A percentile compares a stretch with the other conserved stretches of the same genome.
phyloP scores from a whole-genome alignment of 2,797 vertebrate species.

The Melanotaenia trifasciata region DNA sequence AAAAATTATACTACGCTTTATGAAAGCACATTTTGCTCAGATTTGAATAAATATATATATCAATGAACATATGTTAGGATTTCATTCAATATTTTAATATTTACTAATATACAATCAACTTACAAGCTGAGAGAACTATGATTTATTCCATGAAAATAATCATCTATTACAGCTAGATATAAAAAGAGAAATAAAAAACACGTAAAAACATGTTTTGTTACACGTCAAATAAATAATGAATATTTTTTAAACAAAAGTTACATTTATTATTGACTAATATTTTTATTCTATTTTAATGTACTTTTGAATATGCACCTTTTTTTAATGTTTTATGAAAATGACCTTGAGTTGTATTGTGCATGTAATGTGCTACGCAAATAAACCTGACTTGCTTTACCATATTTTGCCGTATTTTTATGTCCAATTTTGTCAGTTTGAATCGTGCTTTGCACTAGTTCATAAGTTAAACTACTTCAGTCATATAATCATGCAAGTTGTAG shows the following conservation, averaged over 20 bases:
- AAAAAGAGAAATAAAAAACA: not conserved
- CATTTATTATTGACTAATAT: too few relatives aligned
- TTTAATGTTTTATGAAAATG: not conserved
- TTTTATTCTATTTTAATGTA: not conserved
- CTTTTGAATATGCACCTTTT: not conserved
- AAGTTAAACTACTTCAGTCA: not conserved
- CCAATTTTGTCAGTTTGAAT: too few relatives aligned
- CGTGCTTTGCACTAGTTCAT: not conserved
- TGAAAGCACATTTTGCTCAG: not conserved
- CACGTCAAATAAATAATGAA: not conserved
- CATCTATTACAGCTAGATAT: not conserved
- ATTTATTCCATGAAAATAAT: not conserved
- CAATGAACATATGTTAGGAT: not conserved
- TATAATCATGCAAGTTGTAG: not conserved
- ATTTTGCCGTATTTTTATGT: not conserved
- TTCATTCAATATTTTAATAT: not conserved
- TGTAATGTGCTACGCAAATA: not conserved
- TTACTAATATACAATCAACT: not conserved
- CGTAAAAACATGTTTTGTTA: not conserved
- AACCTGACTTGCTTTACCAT: not conserved
- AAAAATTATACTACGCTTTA: not conserved
- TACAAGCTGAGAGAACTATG: not conserved
- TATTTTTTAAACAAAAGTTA: too few relatives aligned
- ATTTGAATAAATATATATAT: not conserved
- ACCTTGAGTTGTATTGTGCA: not conserved